A percentile compares a stretch with the other conserved stretches of the same genome.
Evolutionary conservation across 2,113 vertebrate genomes (phyloP).

Genomic region (Dermatemys mawii): DNA sequence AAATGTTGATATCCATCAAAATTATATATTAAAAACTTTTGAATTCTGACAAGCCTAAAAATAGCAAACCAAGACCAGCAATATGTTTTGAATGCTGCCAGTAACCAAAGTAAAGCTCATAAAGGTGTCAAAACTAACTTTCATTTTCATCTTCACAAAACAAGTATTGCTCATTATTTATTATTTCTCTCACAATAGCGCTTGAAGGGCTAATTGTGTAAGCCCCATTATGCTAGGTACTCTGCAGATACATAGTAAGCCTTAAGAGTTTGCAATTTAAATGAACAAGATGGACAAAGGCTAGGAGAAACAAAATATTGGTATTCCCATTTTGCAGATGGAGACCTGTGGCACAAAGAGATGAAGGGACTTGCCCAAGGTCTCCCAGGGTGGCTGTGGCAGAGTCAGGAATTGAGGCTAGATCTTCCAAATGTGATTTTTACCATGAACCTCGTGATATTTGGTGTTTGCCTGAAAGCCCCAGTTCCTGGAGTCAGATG

Average conservation of each 20-base stretch:
- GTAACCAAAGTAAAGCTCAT: not conserved
- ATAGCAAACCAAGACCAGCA: not conserved
- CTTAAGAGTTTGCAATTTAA: rapidly evolving
- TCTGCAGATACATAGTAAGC: not conserved
- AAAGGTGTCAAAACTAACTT: slow-evolving; percentile 14
- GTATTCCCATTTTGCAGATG: not conserved
- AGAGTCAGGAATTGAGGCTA: rapidly evolving
- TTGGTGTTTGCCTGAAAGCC: no score
- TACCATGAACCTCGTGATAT: no score
- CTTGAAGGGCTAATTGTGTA: not conserved
- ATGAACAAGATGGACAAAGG: not conserved
- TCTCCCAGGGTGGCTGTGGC: not conserved
- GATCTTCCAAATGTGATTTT: not conserved
- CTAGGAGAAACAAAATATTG: no score
- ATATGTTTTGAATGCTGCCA: not conserved
- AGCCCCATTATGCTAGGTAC: not conserved
- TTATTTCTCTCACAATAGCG: not conserved
- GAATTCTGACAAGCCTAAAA: not conserved
- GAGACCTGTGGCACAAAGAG: not conserved
- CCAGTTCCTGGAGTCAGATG: no score
- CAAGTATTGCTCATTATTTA: not conserved
- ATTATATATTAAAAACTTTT: not conserved
- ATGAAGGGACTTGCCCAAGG: not conserved
- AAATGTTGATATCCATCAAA: not conserved
- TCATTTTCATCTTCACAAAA: not conserved